Evolutionary conservation across 2,113 vertebrate genomes (phyloP), one percentile per base, ranked within the genome.

Genomic region (Paralichthys olivaceus): DNA sequence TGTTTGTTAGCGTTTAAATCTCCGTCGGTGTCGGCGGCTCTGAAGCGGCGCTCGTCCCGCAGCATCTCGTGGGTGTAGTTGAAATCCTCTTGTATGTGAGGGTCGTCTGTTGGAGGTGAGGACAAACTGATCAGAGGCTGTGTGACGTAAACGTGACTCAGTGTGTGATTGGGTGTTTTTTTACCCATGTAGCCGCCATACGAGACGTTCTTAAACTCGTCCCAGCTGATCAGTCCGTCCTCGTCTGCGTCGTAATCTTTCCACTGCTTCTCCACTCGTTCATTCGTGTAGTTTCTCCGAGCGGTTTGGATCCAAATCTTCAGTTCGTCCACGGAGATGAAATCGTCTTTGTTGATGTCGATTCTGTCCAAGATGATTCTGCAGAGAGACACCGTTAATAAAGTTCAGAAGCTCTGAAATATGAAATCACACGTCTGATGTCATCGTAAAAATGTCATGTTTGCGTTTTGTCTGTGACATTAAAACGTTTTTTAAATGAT

Each of bases 21-120:
- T 22, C 93, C 93, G 0, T 98, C 95, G 43, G 81, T 94, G 82
- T 98, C 96, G 0, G 97, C 97, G 77, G 91, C 95, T 85, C 94
- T 95, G 90, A 98, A 98, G 9, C 97, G 95, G 0, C 96, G 90
- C 70, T 99, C 96, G 1, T 98, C 97, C 67, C 96, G 93, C 63
- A 88, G 78, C 95, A 97, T 96, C 96, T 98, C 96, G 65, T 96
- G 94, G 9, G 94, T 95, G 73, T 98, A 97, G 90, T 98, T 96
- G 69, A 96, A 96, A 1, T 96, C 96, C 1, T 94, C 90, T 1
- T 96, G 95, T 0, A 91, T 91, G 70, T 96, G 93, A 0, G 96
- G 94, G 43, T 96, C 95, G 0, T 86, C 88, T 90, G 90, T 11
- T 4, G 17, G 19, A 43, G 6, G 11, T 0, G 22, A 40, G 19